These are phyloP conservation scores for Sebastes steindachneri DNA, from an alignment of 2,797 vertebrate genomes.

Conservation along the genomic window DNA sequence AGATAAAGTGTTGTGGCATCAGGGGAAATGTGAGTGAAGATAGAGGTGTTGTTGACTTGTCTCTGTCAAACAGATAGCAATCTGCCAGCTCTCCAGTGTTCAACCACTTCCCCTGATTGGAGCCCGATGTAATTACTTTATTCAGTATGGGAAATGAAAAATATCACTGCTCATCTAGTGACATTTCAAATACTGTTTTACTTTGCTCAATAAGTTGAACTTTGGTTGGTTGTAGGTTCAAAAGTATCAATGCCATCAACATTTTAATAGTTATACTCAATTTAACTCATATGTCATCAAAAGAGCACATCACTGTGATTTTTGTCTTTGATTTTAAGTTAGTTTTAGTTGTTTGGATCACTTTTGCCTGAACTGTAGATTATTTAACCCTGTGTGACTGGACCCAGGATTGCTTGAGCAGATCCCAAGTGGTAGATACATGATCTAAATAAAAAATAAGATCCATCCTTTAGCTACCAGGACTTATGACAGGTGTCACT, in stretches of 20 bases:
- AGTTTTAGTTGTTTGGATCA: neutral
- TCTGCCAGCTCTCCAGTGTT: conserved; percentile 67
- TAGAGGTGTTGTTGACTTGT: conserved; percentile 74
- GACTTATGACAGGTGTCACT: neutral
- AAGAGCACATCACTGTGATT: neutral
- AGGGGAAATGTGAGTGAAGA: conserved; percentile 70
- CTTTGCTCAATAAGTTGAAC: conserved; percentile 4
- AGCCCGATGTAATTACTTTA: conserved; percentile 67
- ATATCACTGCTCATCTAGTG: conserved; percentile 58
- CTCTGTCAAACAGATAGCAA: conserved; percentile 72
- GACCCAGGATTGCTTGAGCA: neutral
- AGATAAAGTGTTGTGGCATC: conserved; percentile 69
- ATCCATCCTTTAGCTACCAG: neutral
- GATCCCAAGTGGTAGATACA: neutral
- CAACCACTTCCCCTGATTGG: conserved; percentile 63
- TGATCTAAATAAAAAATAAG: neutral
- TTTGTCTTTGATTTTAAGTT: neutral
- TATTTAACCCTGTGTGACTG: neutral
- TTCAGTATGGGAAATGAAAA: conserved; percentile 64
- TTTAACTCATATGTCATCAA: neutral
- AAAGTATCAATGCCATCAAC: neutral
- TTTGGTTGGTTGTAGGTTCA: neutral
- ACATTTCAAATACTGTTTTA: conserved; percentile 53
- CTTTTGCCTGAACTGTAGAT: neutral
- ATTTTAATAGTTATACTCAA: neutral